These are phyloP conservation scores for Periophthalmodon schlosseri DNA, from an alignment of 2,113 vertebrate genomes.

Conservation along the genomic window DNA sequence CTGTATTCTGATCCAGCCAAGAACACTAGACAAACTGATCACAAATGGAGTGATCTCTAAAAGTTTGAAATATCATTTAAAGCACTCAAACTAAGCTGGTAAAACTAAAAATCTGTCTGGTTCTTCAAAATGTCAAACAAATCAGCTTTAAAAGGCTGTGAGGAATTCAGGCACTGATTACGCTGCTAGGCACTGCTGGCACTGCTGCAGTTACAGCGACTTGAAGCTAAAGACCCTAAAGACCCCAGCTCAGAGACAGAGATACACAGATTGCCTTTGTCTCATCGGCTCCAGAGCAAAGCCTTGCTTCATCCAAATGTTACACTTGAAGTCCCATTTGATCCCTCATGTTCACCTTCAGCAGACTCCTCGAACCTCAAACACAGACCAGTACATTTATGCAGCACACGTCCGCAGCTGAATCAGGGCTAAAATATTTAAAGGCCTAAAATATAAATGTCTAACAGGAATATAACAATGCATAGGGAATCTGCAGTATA, in stretches of 20 bases:
- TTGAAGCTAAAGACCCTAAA: not conserved
- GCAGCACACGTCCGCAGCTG: not conserved
- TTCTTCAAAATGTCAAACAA: not conserved
- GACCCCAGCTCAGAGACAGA: not conserved
- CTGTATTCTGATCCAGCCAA: too few relatives aligned
- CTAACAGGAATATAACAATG: not conserved
- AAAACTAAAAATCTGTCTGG: not conserved
- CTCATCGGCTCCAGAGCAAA: not conserved
- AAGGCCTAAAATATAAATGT: not conserved
- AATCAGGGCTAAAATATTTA: not conserved
- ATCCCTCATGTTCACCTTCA: not conserved
- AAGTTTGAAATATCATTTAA: not conserved
- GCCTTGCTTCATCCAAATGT: not conserved
- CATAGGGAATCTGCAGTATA: not conserved
- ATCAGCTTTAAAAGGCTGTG: not conserved
- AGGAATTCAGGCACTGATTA: not conserved
- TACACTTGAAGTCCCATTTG: not conserved
- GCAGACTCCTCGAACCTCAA: not conserved
- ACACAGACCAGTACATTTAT: not conserved
- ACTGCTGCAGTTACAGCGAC: not conserved
- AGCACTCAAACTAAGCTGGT: not conserved
- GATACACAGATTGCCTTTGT: not conserved
- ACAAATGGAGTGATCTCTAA: too few relatives aligned
- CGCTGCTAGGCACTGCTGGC: too few relatives aligned
- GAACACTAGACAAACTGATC: too few relatives aligned